A percentile compares a stretch with the other conserved stretches of the same genome.
Conservation (phyloP, 2,797 vertebrate genomes). For the Peromyscus melanophrys region DNA sequence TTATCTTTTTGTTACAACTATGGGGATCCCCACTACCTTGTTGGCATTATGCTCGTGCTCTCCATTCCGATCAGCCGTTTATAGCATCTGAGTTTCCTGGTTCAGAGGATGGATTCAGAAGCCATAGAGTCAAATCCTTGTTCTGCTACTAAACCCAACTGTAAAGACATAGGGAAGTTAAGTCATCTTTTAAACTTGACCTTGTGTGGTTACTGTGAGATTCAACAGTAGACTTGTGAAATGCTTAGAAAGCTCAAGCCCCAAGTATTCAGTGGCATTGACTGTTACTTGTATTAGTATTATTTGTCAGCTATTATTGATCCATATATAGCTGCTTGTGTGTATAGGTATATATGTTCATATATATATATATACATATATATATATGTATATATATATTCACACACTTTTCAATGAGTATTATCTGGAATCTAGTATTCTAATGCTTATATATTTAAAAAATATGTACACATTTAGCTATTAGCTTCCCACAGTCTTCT, state of each 20-base stretch:
- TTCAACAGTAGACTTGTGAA: constrained; percentile 9
- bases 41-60: background rate
- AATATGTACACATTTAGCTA: background rate
- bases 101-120: background rate
- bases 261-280: background rate
- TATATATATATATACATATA: background rate
- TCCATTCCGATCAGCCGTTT: background rate
- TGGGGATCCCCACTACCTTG: background rate
- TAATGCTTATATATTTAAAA: background rate
- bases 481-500: background rate
- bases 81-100: background rate
- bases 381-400: background rate
- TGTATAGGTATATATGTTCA: background rate
- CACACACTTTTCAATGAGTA: background rate
- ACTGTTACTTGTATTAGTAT: constrained; percentile 1
- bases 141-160: background rate
- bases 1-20: background rate
- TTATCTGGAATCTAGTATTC: background rate
- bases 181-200: background rate
- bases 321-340: background rate
- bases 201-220: background rate
- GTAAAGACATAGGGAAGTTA: background rate
- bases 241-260: background rate
- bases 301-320: background rate
- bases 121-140: background rate